A percentile compares a stretch with the other conserved stretches of the same genome.
Conservation (phyloP, 1,140 invertebrate genomes). For the Brachionus angularis region DNA sequence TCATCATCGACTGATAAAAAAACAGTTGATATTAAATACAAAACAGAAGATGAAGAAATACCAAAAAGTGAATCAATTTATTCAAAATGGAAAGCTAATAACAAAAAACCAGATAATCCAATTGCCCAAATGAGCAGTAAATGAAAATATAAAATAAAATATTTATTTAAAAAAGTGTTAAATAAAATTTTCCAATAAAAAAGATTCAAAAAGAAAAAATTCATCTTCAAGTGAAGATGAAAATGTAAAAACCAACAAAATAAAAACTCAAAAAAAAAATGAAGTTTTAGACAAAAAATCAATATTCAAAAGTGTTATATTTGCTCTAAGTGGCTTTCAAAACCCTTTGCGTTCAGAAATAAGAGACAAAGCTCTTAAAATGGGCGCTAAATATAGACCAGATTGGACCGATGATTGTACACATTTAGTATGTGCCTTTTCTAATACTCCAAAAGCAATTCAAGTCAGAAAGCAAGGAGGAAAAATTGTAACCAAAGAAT, state of each 20-base stretch:
- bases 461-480: conserved; percentile 61
- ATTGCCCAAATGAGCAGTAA: too few relatives aligned
- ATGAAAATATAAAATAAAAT: too few relatives aligned
- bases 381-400: conserved; percentile 73
- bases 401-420: conserved; percentile 73
- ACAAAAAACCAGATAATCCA: too few relatives aligned
- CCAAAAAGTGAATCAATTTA: conserved; percentile 1
- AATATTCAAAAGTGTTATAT: conserved; percentile 66
- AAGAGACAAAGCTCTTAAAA: conserved; percentile 66
- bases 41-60: background rate
- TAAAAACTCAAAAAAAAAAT: background rate
- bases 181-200: too few relatives aligned
- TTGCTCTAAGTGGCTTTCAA: conserved; percentile 78
- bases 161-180: too few relatives aligned
- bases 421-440: conserved; percentile 81
- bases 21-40: background rate
- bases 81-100: conserved; percentile 30
- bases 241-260: background rate
- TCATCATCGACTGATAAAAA: background rate
- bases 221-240: background rate
- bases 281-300: conserved; percentile 53
- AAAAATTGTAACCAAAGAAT: conserved; percentile 70
- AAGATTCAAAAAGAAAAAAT: background rate
- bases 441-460: conserved; percentile 76
- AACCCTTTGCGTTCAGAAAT: conserved; percentile 71